Evolutionary conservation across 2,113 vertebrate genomes (phyloP), one percentile per base, ranked within the genome.

Genomic region (Archilochus colubris): DNA sequence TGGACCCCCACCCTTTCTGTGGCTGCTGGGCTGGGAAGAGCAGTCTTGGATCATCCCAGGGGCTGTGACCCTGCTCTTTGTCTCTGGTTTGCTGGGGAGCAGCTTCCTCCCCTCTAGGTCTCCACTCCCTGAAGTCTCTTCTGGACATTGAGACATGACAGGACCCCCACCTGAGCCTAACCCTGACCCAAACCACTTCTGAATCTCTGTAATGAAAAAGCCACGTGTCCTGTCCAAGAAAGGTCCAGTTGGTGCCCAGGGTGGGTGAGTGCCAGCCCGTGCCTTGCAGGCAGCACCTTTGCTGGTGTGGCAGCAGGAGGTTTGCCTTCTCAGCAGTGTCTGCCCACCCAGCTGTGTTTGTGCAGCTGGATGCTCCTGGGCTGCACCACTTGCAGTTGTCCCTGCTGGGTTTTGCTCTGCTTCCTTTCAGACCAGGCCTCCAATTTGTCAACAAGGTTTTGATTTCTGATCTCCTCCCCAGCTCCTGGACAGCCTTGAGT

Each of bases 231-330:
- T 23, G 40, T 13, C n/a, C 54, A 7, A 58, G 43, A 51, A 24
- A 19, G 9, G 4, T 40, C 30, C 43, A 38, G 61, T 1, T 46
- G 6, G 61, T 59, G 57, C n/a, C 0, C 0, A 23, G 51, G 19
- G 25, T 12, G 43, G 57, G 10, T 0, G 8, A 24, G 14, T 23
- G 24, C 62, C 53, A 48, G 33, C 67, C 3, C 0, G 3, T 24
- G 17, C 57, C 66, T 33, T 15, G 14, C 54, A 68, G 57, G 54
- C 48, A 40, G 78, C 31, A 51, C 4, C 2, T 28, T 17, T 43
- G 50, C 59, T 81, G 20, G 6, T 31, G 59, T 17, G 28, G 68
- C 44, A 69, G 43, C 48, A 9, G 9, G 7, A 40, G 28, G 5
- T 44, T 87, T 48, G 59, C 10, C 57, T 75, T 3, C 50, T n/a